Evolutionary conservation across 2,113 vertebrate genomes (phyloP).

Genomic region (Saccopteryx leptura): DNA sequence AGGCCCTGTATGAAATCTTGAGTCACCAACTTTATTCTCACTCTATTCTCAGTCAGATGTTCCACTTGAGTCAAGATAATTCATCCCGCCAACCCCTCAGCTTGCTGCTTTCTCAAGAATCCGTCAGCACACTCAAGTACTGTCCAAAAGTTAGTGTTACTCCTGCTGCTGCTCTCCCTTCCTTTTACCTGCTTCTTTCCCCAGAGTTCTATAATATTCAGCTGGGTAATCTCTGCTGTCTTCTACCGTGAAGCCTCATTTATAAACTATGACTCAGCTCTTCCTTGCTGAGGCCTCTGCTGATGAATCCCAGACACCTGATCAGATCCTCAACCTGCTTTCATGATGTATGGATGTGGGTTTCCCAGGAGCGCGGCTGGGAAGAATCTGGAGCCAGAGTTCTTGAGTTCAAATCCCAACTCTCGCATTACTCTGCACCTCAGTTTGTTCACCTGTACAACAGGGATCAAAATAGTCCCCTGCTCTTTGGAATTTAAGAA

Average conservation of each 20-base stretch:
- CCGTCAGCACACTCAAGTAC: background rate
- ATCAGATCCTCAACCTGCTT: background rate
- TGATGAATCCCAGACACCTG: background rate
- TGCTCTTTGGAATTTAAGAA: background rate
- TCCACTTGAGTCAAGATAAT: background rate
- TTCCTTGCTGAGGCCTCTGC: background rate
- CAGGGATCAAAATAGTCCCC: background rate
- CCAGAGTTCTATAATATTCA: fast-evolving
- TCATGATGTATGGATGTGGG: background rate
- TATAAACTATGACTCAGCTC: background rate
- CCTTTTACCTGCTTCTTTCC: background rate
- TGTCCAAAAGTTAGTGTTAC: background rate
- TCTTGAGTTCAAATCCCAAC: background rate
- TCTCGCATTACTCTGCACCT: background rate
- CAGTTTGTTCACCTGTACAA: background rate
- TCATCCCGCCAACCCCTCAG: background rate
- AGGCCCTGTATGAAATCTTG: background rate
- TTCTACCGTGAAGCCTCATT: background rate
- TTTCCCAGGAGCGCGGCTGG: no score
- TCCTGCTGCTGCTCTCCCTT: fast-evolving
- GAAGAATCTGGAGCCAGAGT: background rate
- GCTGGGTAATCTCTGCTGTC: background rate
- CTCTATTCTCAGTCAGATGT: background rate
- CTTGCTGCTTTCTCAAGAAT: background rate
- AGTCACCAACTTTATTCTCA: background rate